Base-by-base conservation (phyloP, 2,113 vertebrate species). In the Oreotrochilus melanogaster region DNA sequence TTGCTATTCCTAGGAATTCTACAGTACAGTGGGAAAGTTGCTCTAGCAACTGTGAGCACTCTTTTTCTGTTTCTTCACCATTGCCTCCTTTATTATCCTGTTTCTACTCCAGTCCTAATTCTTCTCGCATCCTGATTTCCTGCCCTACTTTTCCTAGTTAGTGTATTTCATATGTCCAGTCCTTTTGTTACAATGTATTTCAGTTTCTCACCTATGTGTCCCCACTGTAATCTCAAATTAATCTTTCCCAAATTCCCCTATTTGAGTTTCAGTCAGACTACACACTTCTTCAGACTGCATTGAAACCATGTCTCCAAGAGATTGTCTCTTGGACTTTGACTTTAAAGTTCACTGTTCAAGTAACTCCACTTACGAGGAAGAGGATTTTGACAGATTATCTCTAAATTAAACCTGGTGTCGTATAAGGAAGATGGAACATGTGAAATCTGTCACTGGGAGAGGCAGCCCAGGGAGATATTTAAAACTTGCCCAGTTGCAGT, bases 101-200 rank as follows among this genome's bases (percentile, higher is more conserved):
- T 50, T 93, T 74, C 43, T 78, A 43, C 78, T 85, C 37, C 54
- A 67, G 54, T 60, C 67, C 37, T 72, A 91, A 91, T 91, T 91
- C 93, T 58, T 79, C 78, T 91, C 84, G 91, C 78, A 89, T 85
- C 54, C 85, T 31, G 61, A 65, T 37, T 90, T 76, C 88, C 73
- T 70, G 90, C 70, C 82, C 90, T 86, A 93, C 81, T 92, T 92
- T 72, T 78, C 58, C 58, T 76, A 31, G 42, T 79, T 72, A 35
- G 54, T 50, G 57, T 9, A 64, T 67, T 58, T 72, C 16, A 48
- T 53, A 28, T 45, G 33, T 65, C 30, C 43, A 48, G 60, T 45
- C 56, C 37, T 74, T 87, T 30, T 80, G 67, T 35, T 57, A 88
- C 18, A 82, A 22, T 11, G 18, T 48, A 75, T 72, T 89, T 61